Evolutionary conservation across 2,888 invertebrate genomes (phyloP).

Genomic region (Acanthosepion esculentum): DNA sequence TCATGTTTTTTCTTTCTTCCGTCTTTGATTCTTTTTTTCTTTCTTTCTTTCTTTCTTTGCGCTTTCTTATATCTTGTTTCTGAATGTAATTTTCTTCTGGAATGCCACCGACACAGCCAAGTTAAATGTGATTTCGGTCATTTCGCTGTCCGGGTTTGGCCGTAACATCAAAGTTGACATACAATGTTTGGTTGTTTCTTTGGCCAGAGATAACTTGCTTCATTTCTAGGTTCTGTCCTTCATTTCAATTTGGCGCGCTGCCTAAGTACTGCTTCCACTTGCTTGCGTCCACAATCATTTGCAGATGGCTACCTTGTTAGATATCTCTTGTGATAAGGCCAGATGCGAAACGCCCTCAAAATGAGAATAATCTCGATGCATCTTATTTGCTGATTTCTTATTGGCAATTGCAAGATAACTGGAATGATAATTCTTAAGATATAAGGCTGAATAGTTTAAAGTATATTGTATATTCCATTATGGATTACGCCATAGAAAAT

Average conservation of each 20-base stretch:
- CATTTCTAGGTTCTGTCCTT: not conserved
- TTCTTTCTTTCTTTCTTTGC: not conserved
- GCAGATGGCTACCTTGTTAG: not conserved
- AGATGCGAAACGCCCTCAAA: not conserved
- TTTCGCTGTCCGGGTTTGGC: not conserved
- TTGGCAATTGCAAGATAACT: not conserved
- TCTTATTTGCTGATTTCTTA: not conserved
- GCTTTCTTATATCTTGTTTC: not conserved
- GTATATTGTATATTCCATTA: not conserved
- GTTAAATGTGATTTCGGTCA: constrained; percentile 18
- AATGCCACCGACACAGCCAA: not conserved
- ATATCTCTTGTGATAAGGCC: not conserved
- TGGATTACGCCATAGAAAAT: not conserved
- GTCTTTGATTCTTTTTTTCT: not conserved
- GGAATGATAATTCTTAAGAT: not conserved
- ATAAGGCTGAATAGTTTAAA: not conserved
- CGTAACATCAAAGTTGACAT: constrained; percentile 33
- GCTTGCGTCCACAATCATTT: not conserved
- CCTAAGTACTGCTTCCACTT: not conserved
- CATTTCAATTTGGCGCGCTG: not conserved
- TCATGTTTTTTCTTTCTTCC: not conserved
- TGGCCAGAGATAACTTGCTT: not conserved
- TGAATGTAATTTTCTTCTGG: not conserved
- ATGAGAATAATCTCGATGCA: not conserved
- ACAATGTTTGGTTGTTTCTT: constrained; percentile 6